phyloP scores from a whole-genome alignment of 2,113 vertebrate species.

The Tinamus guttatus region DNA sequence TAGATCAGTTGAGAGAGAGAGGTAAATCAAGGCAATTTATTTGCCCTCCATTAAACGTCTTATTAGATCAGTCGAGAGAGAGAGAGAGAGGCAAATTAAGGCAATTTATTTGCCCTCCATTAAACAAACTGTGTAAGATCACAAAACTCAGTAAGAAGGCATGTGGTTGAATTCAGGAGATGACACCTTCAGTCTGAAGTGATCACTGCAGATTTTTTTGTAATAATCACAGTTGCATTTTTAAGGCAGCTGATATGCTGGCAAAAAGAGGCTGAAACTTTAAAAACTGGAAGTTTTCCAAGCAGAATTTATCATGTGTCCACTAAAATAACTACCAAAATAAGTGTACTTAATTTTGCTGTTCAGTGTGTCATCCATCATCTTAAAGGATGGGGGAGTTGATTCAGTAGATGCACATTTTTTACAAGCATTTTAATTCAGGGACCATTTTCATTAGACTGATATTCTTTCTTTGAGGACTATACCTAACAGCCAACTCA shows the following conservation, averaged over 20 bases:
- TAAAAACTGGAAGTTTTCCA: constrained; percentile 7
- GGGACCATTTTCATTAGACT: background rate
- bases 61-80: background rate
- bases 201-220: background rate
- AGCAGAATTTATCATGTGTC: constrained; percentile 34
- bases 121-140: background rate
- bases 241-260: background rate
- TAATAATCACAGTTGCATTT: background rate
- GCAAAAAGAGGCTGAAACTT: background rate
- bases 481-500: background rate
- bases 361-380: constrained; percentile 12
- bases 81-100: background rate
- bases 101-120: background rate
- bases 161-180: background rate
- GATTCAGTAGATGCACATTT: background rate
- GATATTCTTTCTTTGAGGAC: background rate
- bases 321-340: constrained; percentile 30
- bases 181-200: background rate
- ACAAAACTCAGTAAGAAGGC: background rate
- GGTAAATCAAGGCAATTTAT: background rate
- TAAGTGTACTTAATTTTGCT: constrained; percentile 54
- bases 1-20: background rate
- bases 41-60: background rate
- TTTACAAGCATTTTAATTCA: constrained; percentile 29
- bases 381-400: background rate